Evolutionary conservation across 2,113 vertebrate species (phyloP), one percentile per base, ranked within the genome.

Genomic region (Phalacrocorax aristotelis): DNA sequence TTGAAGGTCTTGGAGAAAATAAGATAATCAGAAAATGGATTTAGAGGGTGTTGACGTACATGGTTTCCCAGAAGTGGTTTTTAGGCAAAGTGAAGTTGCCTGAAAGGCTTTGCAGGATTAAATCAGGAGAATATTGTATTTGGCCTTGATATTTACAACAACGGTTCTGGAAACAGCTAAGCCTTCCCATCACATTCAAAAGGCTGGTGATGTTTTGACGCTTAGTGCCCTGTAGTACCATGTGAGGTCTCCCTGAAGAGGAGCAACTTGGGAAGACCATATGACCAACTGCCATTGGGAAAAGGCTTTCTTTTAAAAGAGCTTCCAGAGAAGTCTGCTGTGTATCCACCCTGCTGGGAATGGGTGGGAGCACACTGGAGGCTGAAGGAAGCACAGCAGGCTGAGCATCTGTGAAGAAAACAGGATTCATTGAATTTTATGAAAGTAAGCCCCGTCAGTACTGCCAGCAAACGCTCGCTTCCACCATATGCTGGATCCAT

Each of bases 71-170:
- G 49, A 85, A 76, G 16, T 80, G 66, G 4, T 15, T 74, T 97
- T 87, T 58, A 90, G 75, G 62, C 75, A 78, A 71, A 86, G 75
- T n/a, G 46, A 80, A 85, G 79, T 88, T 96, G 79, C 30, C 68
- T 70, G 55, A 42, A 95, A 94, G 54, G 36, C 65, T 93, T 75
- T 64, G 62, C 64, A 79, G 82, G 71, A 81, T 90, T 93, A 93
- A 78, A 81, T 88, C 71, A 89, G 82, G 38, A 15, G 1, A 75
- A 15, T n/a, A 22, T 42, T 90, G 14, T 13, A 13, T 70, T 83
- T 86, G 78, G 42, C 74, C 94, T 79, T 64, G 75, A 60, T 90
- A 78, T 81, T 95, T 93, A 57, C 49, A 66, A 75, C 68, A 75
- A 49, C 81, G 90, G 55, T 82, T 86, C 65, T 84, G 52, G 76